These are phyloP conservation scores for Drosophila burlai DNA, from an alignment of 1,140 invertebrate species.

Conservation along the genomic window DNA sequence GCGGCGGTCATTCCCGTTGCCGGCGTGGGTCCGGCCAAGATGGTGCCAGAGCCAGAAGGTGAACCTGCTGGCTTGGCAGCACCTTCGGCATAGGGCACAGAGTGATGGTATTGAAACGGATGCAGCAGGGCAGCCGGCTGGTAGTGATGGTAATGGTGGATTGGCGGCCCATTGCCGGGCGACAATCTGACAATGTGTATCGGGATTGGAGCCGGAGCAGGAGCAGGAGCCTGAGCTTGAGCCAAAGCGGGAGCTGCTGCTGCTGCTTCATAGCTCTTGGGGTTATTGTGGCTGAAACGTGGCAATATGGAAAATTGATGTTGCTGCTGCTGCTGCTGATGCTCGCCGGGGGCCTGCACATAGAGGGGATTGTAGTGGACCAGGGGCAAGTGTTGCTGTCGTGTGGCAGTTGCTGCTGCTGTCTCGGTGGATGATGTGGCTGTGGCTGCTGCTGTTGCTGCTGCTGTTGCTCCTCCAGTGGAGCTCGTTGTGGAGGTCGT, in stretches of 20 bases:
- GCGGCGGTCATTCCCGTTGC: conserved; percentile 35
- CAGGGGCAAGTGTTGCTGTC: conserved; percentile 58
- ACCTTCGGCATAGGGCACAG: conserved; percentile 36
- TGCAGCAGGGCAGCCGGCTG: conserved; percentile 46
- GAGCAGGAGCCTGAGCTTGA: neutral
- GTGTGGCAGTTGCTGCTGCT: conserved; percentile 32
- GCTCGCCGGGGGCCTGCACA: conserved; percentile 60
- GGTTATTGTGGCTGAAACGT: conserved; percentile 77
- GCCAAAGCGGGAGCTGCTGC: conserved; percentile 5
- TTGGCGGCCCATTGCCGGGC: conserved; percentile 48
- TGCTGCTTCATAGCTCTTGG: conserved; percentile 60
- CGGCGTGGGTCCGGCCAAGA: conserved; percentile 17
- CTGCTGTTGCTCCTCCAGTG: neutral
- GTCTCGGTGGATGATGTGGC: conserved; percentile 2
- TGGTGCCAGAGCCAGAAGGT: conserved; percentile 1
- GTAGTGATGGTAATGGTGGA: conserved; percentile 68
- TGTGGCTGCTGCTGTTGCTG: conserved; percentile 29
- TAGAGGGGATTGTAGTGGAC: conserved; percentile 79
- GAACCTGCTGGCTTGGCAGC: conserved; percentile 15
- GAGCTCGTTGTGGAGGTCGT: conserved; percentile 42
- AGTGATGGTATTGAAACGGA: conserved; percentile 37
- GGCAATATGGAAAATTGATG: conserved; percentile 78
- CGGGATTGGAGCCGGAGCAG: conserved; percentile 20
- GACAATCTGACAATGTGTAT: conserved; percentile 74
- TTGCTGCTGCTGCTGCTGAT: conserved; percentile 60